phyloP scores from a whole-genome alignment of 2,797 vertebrate species.

The Chelonia mydas region DNA sequence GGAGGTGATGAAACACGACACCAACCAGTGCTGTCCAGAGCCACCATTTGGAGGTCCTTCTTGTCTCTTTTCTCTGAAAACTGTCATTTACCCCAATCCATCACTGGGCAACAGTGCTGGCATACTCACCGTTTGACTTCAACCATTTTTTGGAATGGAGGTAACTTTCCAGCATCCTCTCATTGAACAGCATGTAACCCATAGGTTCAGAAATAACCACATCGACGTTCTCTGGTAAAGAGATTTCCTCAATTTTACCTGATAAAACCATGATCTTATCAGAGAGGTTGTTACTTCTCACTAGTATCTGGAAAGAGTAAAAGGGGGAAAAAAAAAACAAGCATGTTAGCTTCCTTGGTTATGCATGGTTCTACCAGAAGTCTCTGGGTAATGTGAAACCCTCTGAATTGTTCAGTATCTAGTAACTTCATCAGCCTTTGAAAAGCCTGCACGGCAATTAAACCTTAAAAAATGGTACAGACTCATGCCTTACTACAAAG shows the following conservation, averaged over 20 bases:
- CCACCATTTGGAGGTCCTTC: not conserved
- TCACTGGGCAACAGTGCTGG: not conserved
- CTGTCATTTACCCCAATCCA: not conserved
- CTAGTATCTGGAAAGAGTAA: conserved; percentile 78
- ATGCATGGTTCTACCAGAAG: not conserved
- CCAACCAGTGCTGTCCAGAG: not conserved
- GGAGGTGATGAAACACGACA: accelerated
- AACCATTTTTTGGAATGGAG: conserved; percentile 87
- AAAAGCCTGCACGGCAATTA: not conserved
- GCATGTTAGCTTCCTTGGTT: not conserved
- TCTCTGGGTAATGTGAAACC: not conserved
- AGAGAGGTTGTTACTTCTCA: conserved; percentile 83
- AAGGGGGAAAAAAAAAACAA: not conserved
- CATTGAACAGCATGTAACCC: conserved; percentile 86
- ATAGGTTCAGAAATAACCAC: conserved; percentile 86
- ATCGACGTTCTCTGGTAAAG: conserved; percentile 83
- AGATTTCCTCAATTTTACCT: conserved; percentile 84
- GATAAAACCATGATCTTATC: conserved; percentile 83
- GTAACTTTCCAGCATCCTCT: conserved; percentile 85
- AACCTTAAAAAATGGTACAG: not conserved
- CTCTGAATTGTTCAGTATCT: not conserved
- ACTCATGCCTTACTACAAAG: not conserved
- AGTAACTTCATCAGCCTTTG: not conserved
- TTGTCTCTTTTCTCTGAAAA: not conserved
- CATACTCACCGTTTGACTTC: conserved; percentile 82